Base-by-base conservation (phyloP, 2,113 vertebrate genomes). In the Scomber scombrus region DNA sequence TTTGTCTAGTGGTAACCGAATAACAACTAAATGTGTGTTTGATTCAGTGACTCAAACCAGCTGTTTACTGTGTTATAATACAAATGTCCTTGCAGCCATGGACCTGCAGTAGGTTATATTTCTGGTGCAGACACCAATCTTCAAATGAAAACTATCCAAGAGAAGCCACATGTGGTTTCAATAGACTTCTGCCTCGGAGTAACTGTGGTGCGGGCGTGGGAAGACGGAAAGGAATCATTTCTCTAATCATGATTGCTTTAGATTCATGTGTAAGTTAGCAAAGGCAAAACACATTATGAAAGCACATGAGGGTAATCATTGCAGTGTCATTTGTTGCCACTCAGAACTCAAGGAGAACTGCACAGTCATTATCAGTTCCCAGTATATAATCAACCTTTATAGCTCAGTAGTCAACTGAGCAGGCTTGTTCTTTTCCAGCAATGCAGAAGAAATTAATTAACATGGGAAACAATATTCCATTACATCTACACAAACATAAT, bases 211-310 rank as follows among this genome's bases (percentile, higher is more conserved):
- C 58, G 45, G 46, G 1, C 6, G 61, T 65, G 72, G 15, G 21
- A 45, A 29, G 16, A 43, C n/a, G 31, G 8, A 2, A n/a, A 40
- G 47, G 15, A 54, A 43, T 69, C 3, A 78, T 63, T 26, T 29
- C 18, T 70, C 26, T 40, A 70, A 71, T 40, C 57, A 49, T 49
- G 8, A 71, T 26, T 71, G 51, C 67, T 71, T 56, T 21, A 52
- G 8, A 52, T 54, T 55, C 18, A 23, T 64, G 62, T 16, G 19
- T 23, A 64, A 16, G 43, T 15, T 12, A 40, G 34, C 34, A 0
- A 9, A 40, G 34, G 34, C 6, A 19, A 45, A 49, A 52, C 18
- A 34, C 18, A 46, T 54, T 10, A 61, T 45, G 18, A 62, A 55
- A 67, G 40, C 40, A 55, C 50, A 47, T 0, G 1, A 62, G 40